phyloP scores from a whole-genome alignment of 2,888 invertebrate genomes.

The Latrodectus elegans region DNA sequence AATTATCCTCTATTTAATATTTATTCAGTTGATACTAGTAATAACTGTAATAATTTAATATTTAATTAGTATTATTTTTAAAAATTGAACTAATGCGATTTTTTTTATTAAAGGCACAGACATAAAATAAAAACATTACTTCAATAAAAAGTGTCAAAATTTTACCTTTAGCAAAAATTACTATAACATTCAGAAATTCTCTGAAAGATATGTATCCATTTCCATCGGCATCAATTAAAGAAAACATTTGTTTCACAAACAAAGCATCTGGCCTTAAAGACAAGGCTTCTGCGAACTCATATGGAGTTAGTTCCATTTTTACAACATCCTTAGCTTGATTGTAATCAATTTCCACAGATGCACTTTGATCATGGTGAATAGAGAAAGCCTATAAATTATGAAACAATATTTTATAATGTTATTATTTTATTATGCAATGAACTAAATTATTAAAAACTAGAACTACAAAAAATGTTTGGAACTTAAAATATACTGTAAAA shows the following conservation, averaged over 20 bases:
- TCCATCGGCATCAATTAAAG: constrained; percentile 79
- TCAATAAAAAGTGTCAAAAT: background rate
- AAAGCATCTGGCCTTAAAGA: constrained; percentile 78
- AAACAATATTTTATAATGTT: background rate
- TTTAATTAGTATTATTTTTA: background rate
- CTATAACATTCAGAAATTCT: constrained; percentile 80
- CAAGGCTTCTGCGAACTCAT: constrained; percentile 80
- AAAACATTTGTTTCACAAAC: constrained; percentile 80
- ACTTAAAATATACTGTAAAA: too few relatives aligned
- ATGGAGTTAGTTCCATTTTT: constrained; percentile 78
- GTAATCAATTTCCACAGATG: constrained; percentile 59
- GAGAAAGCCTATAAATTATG: constrained; percentile 71
- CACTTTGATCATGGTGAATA: constrained; percentile 65
- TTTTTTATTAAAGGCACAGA: too few relatives aligned
- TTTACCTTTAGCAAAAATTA: constrained; percentile 79
- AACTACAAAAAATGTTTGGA: too few relatives aligned
- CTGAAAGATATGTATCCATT: constrained; percentile 81
- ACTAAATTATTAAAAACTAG: too few relatives aligned
- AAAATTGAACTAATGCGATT: background rate
- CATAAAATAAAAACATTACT: too few relatives aligned
- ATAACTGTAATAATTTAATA: background rate
- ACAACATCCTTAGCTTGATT: constrained; percentile 77
- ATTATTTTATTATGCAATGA: too few relatives aligned
- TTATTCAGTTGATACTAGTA: background rate
- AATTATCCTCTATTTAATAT: too few relatives aligned